phyloP scores from a whole-genome alignment of 2,888 invertebrate species.

The Eupithecia tripunctaria region DNA sequence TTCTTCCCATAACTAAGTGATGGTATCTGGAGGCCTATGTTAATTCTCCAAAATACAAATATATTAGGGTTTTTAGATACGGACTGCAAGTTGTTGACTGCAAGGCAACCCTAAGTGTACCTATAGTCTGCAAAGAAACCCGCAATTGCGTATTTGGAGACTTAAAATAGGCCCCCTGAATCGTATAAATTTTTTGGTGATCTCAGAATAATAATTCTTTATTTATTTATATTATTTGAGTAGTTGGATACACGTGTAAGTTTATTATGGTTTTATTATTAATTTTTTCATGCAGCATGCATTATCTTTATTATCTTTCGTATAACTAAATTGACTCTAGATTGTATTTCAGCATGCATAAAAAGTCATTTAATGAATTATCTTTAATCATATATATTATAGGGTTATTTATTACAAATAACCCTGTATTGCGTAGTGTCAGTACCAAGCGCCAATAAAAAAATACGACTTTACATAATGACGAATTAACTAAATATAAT shows the following conservation, averaged over 20 bases:
- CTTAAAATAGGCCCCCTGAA: not conserved
- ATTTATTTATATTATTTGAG: not conserved
- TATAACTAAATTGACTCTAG: constrained; percentile 6
- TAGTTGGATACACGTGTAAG: not conserved
- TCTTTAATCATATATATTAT: not conserved
- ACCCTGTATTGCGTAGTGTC: not conserved
- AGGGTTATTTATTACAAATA: too few relatives aligned
- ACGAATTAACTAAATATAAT: not conserved
- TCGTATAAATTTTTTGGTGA: not conserved
- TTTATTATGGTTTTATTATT: constrained; percentile 3
- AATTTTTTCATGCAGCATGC: constrained; percentile 19
- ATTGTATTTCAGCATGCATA: constrained; percentile 9
- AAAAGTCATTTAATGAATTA: not conserved
- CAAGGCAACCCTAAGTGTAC: too few relatives aligned
- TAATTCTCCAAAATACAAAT: too few relatives aligned
- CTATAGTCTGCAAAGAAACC: too few relatives aligned
- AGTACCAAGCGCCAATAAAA: not conserved
- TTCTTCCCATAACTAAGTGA: not conserved
- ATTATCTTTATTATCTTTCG: constrained; percentile 17
- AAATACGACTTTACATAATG: too few relatives aligned
- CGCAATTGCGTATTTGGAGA: too few relatives aligned
- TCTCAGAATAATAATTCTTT: not conserved
- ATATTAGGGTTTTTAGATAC: too few relatives aligned
- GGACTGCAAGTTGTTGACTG: too few relatives aligned
- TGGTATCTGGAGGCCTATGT: not conserved